These are phyloP conservation scores for Neodon shergylaensis DNA, from an alignment of 2,113 vertebrate species.

Conservation along the genomic window DNA sequence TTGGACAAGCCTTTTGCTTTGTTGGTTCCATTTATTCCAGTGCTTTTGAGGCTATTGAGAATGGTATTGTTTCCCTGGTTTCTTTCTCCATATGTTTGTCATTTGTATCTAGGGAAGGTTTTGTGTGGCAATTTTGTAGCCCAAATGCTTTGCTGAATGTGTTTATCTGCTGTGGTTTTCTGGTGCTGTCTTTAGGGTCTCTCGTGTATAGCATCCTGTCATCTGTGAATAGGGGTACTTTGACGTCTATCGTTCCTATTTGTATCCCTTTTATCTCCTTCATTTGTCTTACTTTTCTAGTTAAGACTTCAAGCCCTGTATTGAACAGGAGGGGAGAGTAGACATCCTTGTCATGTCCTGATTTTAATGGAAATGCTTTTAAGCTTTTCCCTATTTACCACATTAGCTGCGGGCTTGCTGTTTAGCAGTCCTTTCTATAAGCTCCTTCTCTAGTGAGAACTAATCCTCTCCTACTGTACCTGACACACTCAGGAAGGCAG, in stretches of 20 bases:
- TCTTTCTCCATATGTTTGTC: background rate
- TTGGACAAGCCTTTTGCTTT: background rate
- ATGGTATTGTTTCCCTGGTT: background rate
- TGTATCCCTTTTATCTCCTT: background rate
- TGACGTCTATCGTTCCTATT: background rate
- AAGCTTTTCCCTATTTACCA: background rate
- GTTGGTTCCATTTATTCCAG: background rate
- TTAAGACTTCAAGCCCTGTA: background rate
- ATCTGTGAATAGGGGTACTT: background rate
- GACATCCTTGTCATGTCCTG: background rate
- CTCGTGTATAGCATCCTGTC: background rate
- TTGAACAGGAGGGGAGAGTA: background rate
- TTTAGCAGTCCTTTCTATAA: background rate
- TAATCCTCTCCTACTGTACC: background rate
- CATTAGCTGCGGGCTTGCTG: background rate
- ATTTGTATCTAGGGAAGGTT: background rate
- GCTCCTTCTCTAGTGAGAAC: background rate
- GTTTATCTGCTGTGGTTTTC: background rate
- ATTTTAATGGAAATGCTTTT: background rate
- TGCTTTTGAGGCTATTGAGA: background rate
- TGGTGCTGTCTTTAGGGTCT: background rate
- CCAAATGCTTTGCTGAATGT: background rate
- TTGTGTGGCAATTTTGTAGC: background rate
- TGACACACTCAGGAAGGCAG: background rate
- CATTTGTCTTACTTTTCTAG: background rate